These are phyloP conservation scores for Nannobrachium achirus DNA, from an alignment of 2,113 vertebrate species.

Conservation along the genomic window DNA sequence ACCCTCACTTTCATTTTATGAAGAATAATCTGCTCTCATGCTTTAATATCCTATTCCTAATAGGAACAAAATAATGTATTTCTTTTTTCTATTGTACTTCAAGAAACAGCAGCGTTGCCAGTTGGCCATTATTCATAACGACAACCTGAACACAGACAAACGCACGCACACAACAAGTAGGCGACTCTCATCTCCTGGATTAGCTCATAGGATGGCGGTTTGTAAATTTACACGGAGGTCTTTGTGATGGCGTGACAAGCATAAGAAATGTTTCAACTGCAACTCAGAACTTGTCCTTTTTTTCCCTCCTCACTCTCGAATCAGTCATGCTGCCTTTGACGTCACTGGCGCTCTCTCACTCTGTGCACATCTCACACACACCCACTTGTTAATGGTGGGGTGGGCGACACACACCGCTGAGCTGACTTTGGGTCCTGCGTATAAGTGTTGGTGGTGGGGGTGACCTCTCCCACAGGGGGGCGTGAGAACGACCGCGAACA, in stretches of 20 bases:
- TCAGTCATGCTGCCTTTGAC: background rate
- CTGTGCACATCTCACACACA: background rate
- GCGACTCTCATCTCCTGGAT: background rate
- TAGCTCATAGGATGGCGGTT: slow-evolving; percentile 12
- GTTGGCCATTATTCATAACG: slow-evolving; percentile 24
- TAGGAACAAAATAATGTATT: too few relatives aligned
- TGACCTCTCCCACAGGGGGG: slow-evolving; percentile 64
- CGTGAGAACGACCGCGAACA: slow-evolving; percentile 70
- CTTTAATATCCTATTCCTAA: too few relatives aligned
- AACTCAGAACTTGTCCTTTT: background rate
- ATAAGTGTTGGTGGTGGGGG: slow-evolving; percentile 47
- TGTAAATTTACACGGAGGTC: background rate
- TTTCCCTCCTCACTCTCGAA: background rate
- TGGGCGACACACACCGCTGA: slow-evolving; percentile 9
- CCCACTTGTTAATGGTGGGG: slow-evolving; percentile 11
- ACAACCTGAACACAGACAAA: background rate
- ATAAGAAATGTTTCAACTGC: background rate
- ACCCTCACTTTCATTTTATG: too few relatives aligned
- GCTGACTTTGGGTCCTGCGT: slow-evolving; percentile 48
- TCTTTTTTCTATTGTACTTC: background rate
- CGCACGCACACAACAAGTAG: background rate
- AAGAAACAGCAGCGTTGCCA: slow-evolving; percentile 23
- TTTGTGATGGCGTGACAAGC: slow-evolving; percentile 15
- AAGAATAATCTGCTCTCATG: too few relatives aligned
- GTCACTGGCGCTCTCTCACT: background rate